Base-by-base conservation (phyloP, 2,888 invertebrate species). In the Drosophila falleni region DNA sequence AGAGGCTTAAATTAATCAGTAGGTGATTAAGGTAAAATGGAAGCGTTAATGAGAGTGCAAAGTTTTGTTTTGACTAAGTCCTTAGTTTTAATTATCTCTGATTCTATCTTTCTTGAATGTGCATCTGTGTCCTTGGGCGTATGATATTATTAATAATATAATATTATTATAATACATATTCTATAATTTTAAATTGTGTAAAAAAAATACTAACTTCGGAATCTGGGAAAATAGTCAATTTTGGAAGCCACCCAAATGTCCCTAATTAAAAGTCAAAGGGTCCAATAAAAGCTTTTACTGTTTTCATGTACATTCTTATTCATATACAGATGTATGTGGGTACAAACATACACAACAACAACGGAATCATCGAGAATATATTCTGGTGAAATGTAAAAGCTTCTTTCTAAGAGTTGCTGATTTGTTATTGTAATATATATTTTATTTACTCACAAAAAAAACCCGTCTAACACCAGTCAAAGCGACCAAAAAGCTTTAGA, bases 311-410 rank as follows among this genome's bases (percentile, higher is more conserved):
- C 29, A 29, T 29, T 29, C 8, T 1, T 29, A 6, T 8, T 29
- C 29, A 5, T 42, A 39, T 5, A 5, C 29, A 29, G 6, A 10
- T 26, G 13, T 41, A 23, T 15, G 9, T 35, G 10, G 35, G 39
- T 33, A 62, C 51, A 35, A 29, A 56, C 51, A 35, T 16, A 23
- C 29, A 41, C 10, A 44, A 35, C 23, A 33, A 35, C 16, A 46
- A 53, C 44, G 11, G 13, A 61, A 42, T 16, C 33, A 41, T 77
- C 66, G 80, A 78, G 78, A 83, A 89, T 84, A 73, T 63, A 63
- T 89, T 84, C 79, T 84, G 79, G 85, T 70, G 87, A 89, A 84
- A 84, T 84, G 87, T 74, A 87, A 84, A 87, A 84, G 84, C 84
- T 84, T 85, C 54, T 42, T 49, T 33, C 67, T 54, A 63, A 67